phyloP scores from a whole-genome alignment of 2,113 vertebrate species.

The Callaeas wilsoni region DNA sequence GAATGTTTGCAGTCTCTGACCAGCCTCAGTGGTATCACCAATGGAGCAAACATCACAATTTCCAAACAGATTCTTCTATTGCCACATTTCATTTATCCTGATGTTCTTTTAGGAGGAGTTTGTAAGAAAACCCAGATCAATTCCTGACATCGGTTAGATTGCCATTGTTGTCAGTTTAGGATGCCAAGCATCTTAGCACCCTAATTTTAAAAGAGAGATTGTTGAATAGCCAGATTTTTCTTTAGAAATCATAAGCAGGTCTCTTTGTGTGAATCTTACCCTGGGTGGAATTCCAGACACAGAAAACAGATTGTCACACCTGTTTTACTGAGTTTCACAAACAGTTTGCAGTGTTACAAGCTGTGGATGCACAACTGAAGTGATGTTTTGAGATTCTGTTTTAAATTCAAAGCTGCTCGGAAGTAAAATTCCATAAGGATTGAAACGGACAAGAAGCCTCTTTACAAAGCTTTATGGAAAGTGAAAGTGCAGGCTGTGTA shows the following conservation, averaged over 20 bases:
- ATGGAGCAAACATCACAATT: fast-evolving
- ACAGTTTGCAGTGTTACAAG: background rate
- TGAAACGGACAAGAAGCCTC: background rate
- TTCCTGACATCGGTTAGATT: background rate
- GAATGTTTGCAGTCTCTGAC: background rate
- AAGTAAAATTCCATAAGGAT: background rate
- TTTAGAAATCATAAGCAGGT: background rate
- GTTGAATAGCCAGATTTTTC: background rate
- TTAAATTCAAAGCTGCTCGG: background rate
- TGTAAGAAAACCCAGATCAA: background rate
- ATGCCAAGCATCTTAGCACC: background rate
- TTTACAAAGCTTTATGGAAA: background rate
- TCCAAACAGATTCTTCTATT: background rate
- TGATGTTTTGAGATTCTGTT: background rate
- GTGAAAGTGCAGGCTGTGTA: background rate
- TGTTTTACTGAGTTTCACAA: background rate
- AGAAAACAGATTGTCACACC: background rate
- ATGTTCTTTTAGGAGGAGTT: background rate
- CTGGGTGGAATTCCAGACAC: background rate
- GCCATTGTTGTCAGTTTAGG: background rate
- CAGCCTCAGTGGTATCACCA: background rate
- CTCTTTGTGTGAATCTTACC: background rate
- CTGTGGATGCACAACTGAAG: background rate
- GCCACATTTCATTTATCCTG: background rate
- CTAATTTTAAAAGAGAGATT: background rate